Percentiles rank a stretch among this genome's conserved stretches.
Evolutionary conservation across 2,797 vertebrate genomes (phyloP).

Genomic region (Coregonus ussuriensis): DNA sequence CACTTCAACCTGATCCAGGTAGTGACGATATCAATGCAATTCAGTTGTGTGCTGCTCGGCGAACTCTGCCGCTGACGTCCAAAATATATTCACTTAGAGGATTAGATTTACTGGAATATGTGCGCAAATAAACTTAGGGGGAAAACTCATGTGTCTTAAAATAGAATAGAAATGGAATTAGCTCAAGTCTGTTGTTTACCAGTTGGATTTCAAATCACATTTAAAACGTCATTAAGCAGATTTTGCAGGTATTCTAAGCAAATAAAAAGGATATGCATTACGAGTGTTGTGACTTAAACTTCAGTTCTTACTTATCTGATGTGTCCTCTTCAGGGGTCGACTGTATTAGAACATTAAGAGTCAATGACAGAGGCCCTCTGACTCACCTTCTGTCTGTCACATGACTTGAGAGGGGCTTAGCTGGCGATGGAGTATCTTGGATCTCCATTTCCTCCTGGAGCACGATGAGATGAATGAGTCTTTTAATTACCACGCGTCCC

Average conservation of each 20-base stretch:
- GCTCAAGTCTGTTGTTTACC: not conserved
- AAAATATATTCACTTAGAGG: conserved; percentile 22
- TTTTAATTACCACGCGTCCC: not conserved
- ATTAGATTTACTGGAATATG: conserved; percentile 38
- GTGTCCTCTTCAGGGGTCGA: no score
- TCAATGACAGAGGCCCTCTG: not conserved
- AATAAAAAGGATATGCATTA: not conserved
- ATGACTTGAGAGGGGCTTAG: not conserved
- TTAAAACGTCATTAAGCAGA: no score
- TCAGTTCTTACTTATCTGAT: no score
- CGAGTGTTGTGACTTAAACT: not conserved
- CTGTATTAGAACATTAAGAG: no score
- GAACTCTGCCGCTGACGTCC: conserved; percentile 34
- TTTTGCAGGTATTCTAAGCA: not conserved
- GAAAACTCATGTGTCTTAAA: not conserved
- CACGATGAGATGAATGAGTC: not conserved
- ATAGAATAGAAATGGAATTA: not conserved
- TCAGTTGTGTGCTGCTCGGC: conserved; percentile 35
- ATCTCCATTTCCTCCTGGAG: conserved; percentile 3
- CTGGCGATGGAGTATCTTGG: not conserved
- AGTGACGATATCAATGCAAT: conserved; percentile 37
- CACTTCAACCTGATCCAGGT: conserved; percentile 67
- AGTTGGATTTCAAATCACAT: not conserved
- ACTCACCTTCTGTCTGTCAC: not conserved
- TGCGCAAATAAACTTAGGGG: not conserved